These are phyloP conservation scores for Abrostola tripartita DNA, from an alignment of 2,888 invertebrate genomes.

Conservation along the genomic window DNA sequence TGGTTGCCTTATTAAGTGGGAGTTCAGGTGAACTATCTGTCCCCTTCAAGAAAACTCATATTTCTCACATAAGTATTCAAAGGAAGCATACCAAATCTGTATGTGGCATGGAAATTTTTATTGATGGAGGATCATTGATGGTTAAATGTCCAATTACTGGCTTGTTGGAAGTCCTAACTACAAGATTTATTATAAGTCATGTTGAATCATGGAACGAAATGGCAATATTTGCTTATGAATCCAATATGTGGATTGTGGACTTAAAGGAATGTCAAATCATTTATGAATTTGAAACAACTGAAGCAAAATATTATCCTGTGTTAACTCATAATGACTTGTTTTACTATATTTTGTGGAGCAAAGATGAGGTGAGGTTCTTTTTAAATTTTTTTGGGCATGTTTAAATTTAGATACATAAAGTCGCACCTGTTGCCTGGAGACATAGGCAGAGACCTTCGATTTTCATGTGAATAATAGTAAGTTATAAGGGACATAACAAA, in stretches of 20 bases:
- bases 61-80: conserved; percentile 33
- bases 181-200: conserved; percentile 58
- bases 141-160: conserved; percentile 74
- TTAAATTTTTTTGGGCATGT: not conserved
- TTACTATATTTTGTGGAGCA: conserved; percentile 72
- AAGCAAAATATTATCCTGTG: conserved; percentile 69
- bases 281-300: conserved; percentile 67
- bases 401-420: not conserved
- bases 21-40: conserved; percentile 60
- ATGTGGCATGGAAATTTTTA: conserved; percentile 66
- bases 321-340: conserved; percentile 67
- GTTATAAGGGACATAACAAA: no score
- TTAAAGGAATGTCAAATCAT: conserved; percentile 63
- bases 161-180: conserved; percentile 60
- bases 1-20: conserved; percentile 62
- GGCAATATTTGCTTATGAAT: conserved; percentile 64
- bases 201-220: conserved; percentile 70
- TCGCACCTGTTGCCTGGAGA: no score
- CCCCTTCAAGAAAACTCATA: conserved; percentile 62
- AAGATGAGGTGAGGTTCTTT: conserved; percentile 66
- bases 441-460: no score
- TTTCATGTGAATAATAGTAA: no score
- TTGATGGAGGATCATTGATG: conserved; percentile 61
- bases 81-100: conserved; percentile 22
- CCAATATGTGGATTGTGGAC: conserved; percentile 75